A percentile compares a stretch with the other conserved stretches of the same genome.
Conservation (phyloP, 2,888 invertebrate species). For the Argyresthia goedartella region DNA sequence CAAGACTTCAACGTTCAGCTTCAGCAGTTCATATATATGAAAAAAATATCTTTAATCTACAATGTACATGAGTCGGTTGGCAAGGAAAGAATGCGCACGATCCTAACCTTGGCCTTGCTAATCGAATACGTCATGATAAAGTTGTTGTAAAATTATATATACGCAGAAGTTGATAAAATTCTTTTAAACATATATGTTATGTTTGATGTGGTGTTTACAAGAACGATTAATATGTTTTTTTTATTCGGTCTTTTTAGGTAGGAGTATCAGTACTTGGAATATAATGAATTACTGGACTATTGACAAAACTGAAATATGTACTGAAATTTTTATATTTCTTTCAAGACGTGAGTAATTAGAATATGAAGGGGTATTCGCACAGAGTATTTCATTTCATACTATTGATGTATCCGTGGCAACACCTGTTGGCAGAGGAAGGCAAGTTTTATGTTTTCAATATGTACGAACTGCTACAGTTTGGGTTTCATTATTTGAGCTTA, state of each 20-base stretch:
- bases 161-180: neutral
- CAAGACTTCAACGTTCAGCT: neutral
- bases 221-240: too few relatives aligned
- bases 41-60: neutral
- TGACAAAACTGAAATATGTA: too few relatives aligned
- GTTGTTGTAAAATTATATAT: constrained; percentile 27
- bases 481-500: constrained; percentile 18
- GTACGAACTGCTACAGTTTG: constrained; percentile 15
- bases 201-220: too few relatives aligned
- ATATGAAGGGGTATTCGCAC: too few relatives aligned
- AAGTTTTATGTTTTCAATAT: constrained; percentile 13
- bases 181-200: neutral
- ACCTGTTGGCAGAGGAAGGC: constrained; percentile 22
- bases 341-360: too few relatives aligned
- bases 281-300: too few relatives aligned
- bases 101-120: constrained; percentile 42
- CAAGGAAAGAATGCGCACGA: constrained; percentile 15
- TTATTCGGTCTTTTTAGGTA: too few relatives aligned
- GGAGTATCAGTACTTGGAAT: too few relatives aligned
- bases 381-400: too few relatives aligned
- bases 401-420: constrained; percentile 13
- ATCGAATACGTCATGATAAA: constrained; percentile 29
- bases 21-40: neutral
- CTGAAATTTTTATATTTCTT: too few relatives aligned
- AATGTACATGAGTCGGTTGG: constrained; percentile 6